phyloP scores from a whole-genome alignment of 2,888 invertebrate species.

The Spicauda simplicius region DNA sequence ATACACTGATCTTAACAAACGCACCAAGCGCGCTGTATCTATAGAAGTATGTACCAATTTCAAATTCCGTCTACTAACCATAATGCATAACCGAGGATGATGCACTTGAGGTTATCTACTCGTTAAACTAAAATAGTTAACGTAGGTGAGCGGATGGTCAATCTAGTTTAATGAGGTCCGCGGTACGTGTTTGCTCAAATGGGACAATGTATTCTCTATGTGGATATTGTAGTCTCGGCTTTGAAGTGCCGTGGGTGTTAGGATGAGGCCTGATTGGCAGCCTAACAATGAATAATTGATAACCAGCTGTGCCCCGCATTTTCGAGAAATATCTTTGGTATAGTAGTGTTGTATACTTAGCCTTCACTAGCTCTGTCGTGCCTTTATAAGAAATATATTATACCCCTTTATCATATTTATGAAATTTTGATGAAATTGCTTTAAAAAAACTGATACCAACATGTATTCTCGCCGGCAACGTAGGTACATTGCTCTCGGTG shows the following conservation, averaged over 20 bases:
- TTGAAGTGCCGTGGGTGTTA: neutral
- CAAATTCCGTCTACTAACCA: neutral
- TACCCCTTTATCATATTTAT: too few species aligned
- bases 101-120: constrained; percentile 32
- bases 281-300: constrained; percentile 24
- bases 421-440: too few species aligned
- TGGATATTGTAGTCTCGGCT: neutral
- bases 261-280: constrained; percentile 20
- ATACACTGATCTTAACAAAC: too few species aligned
- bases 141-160: constrained; percentile 38
- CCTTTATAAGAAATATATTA: too few species aligned
- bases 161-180: constrained; percentile 36
- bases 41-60: too few species aligned
- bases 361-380: too few species aligned
- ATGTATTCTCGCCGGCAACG: too few species aligned
- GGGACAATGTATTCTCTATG: constrained; percentile 12
- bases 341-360: too few species aligned
- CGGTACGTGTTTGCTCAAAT: constrained; percentile 23
- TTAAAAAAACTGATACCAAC: too few species aligned
- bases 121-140: constrained; percentile 29
- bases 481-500: too few species aligned
- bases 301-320: neutral
- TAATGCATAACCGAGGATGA: constrained; percentile 28
- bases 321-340: neutral
- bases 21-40: too few species aligned